Evolutionary conservation across 2,888 invertebrate genomes (phyloP).

Genomic region (Diaprepes abbreviatus): DNA sequence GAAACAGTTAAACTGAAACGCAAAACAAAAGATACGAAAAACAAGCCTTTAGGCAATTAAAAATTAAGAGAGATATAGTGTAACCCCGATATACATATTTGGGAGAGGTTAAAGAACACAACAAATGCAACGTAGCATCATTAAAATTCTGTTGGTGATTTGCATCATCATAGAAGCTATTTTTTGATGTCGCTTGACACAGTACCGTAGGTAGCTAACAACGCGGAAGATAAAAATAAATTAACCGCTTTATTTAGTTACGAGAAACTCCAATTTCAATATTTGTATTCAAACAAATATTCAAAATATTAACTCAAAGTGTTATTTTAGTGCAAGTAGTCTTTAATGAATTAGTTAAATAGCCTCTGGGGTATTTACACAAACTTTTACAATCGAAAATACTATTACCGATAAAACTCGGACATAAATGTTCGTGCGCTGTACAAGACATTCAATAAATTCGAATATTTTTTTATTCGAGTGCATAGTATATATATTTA

Average conservation of each 20-base stretch:
- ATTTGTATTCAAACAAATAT: neutral
- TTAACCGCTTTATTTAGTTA: conserved; percentile 18
- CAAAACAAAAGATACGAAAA: conserved; percentile 33
- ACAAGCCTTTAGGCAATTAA: conserved; percentile 35
- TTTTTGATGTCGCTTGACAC: conserved; percentile 39
- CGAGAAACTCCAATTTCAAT: conserved; percentile 1
- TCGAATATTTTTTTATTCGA: no score
- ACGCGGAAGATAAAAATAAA: conserved; percentile 39
- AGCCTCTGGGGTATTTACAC: no score
- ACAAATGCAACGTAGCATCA: conserved; percentile 36
- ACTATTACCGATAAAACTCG: no score
- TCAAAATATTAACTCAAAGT: no score
- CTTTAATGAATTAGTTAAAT: no score
- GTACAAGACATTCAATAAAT: no score
- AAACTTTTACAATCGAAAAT: no score
- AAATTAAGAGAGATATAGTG: conserved; percentile 40
- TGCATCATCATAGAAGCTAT: conserved; percentile 37
- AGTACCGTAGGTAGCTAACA: conserved; percentile 40
- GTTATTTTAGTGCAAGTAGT: no score
- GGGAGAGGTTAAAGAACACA: conserved; percentile 48
- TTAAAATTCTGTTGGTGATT: conserved; percentile 48
- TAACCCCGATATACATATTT: conserved; percentile 50
- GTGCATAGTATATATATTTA: no score
- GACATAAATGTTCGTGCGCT: no score
- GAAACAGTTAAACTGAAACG: neutral